These are phyloP conservation scores for Digitonthophagus gazella DNA, from an alignment of 2,888 invertebrate genomes.

Conservation along the genomic window DNA sequence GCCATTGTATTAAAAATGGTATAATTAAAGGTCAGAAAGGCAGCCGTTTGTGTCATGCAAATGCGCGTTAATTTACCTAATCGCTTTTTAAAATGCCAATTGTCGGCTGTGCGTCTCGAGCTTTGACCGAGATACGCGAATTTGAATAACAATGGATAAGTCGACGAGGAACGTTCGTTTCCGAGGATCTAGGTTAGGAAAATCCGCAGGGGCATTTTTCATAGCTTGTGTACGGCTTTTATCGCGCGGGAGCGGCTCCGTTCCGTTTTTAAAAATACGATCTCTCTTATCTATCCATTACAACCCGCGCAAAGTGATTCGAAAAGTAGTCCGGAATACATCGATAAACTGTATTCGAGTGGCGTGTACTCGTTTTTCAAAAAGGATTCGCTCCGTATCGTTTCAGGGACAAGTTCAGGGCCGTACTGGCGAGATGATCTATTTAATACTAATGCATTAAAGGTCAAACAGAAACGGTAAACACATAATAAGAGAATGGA, in stretches of 20 bases:
- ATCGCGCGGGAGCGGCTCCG: background rate
- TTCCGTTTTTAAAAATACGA: slow-evolving; percentile 11
- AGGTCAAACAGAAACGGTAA: too few species aligned
- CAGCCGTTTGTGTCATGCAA: background rate
- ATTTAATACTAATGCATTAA: background rate
- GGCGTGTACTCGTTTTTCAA: background rate
- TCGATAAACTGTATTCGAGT: background rate
- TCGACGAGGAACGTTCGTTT: background rate
- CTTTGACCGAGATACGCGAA: background rate
- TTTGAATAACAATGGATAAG: background rate
- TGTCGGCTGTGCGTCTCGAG: background rate
- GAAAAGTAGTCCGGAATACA: background rate
- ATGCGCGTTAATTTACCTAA: background rate
- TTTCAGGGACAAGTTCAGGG: background rate
- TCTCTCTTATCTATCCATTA: slow-evolving; percentile 4
- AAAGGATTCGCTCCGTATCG: background rate
- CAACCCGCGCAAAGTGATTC: background rate
- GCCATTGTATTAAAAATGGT: background rate
- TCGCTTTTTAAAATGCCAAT: background rate
- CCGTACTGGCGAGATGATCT: too few species aligned
- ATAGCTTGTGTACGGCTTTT: slow-evolving; percentile 8
- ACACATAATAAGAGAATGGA: too few species aligned
- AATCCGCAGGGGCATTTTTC: background rate
- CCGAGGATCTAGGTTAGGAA: background rate
- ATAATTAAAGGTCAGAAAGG: background rate